Evolutionary conservation across 1,140 invertebrate genomes (phyloP).

Genomic region (Rhopalosiphum maidis): DNA sequence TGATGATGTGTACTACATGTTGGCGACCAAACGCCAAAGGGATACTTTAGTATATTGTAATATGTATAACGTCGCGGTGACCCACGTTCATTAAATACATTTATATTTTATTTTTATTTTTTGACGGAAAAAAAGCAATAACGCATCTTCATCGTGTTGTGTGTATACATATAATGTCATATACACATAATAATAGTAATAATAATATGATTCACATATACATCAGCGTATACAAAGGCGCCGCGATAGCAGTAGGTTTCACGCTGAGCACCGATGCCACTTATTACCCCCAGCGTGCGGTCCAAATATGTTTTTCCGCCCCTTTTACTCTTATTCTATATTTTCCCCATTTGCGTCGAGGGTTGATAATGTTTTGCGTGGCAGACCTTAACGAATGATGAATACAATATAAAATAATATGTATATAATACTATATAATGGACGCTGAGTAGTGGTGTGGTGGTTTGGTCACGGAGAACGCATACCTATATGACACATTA

Average conservation of each 20-base stretch:
- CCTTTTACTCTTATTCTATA: not conserved
- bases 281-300: constrained; percentile 39
- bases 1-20: not conserved
- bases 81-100: not conserved
- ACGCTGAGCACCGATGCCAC: constrained; percentile 39
- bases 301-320: constrained; percentile 36
- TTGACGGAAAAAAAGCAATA: not conserved
- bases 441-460: not conserved
- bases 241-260: not conserved
- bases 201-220: constrained; percentile 22
- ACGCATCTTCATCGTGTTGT: not conserved
- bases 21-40: not conserved
- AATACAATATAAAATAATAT: not conserved
- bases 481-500: not conserved
- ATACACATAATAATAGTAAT: not conserved
- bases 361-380: constrained; percentile 5
- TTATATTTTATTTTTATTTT: not conserved
- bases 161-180: not conserved
- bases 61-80: not conserved
- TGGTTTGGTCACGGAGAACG: not conserved
- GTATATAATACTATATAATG: constrained; percentile 1
- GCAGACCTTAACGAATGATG: not conserved
- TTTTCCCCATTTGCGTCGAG: not conserved
- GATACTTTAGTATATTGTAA: not conserved
- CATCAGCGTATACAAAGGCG: not conserved